A percentile compares a stretch with the other conserved stretches of the same genome.
These are phyloP conservation scores for Caenorhabditis afra DNA, from an alignment of 2,888 invertebrate genomes.

Conservation along the genomic window DNA sequence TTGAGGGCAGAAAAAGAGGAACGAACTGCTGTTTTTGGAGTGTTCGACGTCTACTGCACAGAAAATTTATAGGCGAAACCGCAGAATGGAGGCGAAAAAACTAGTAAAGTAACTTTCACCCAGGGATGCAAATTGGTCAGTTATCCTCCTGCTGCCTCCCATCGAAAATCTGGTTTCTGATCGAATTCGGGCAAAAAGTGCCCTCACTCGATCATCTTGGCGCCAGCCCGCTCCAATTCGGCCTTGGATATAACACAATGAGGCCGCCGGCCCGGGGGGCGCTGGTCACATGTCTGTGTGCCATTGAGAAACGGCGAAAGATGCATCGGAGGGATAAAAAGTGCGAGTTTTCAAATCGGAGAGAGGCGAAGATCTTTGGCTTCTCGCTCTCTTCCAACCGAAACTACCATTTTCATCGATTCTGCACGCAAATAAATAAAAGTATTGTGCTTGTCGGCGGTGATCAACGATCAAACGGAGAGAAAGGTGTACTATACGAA, in stretches of 20 bases:
- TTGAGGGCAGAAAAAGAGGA: no score
- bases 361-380: neutral
- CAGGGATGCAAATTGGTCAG: slow-evolving; percentile 42
- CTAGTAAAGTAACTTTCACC: slow-evolving; percentile 4
- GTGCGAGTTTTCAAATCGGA: slow-evolving; percentile 27
- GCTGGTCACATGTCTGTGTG: slow-evolving; percentile 41
- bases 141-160: slow-evolving; percentile 25
- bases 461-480: slow-evolving; percentile 36
- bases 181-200: slow-evolving; percentile 41
- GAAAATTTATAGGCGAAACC: slow-evolving; percentile 12
- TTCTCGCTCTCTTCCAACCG: neutral
- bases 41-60: slow-evolving; percentile 1
- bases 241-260: slow-evolving; percentile 33
- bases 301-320: slow-evolving; percentile 13
- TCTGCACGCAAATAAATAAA: slow-evolving; percentile 46
- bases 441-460: neutral
- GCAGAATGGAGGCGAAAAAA: slow-evolving; percentile 9
- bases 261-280: no score
- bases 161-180: slow-evolving; percentile 49
- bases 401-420: neutral
- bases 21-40: neutral
- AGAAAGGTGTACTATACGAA: slow-evolving; percentile 51
- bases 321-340: slow-evolving; percentile 20
- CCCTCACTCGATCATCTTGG: slow-evolving; percentile 54
- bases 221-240: slow-evolving; percentile 21